These are phyloP conservation scores for Cotesia vestalis DNA, from an alignment of 1,140 invertebrate species.

Conservation along the genomic window DNA sequence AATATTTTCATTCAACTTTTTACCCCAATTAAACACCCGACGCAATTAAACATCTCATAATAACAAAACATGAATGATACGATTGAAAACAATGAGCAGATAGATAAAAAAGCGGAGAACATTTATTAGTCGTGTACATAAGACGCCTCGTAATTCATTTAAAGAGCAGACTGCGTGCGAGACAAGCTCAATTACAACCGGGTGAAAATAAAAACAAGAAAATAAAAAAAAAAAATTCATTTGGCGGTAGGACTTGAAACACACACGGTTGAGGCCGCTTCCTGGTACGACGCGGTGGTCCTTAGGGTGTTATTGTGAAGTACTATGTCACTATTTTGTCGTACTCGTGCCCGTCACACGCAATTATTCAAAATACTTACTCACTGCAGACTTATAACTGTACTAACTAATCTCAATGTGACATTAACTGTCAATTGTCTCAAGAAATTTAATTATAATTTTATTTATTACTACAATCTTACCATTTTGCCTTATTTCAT, in stretches of 20 bases:
- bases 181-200: constrained; percentile 61
- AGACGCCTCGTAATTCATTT: constrained; percentile 58
- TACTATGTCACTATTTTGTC: constrained; percentile 27
- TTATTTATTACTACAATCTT: too few relatives aligned
- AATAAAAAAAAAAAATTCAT: not conserved
- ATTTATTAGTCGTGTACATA: constrained; percentile 12
- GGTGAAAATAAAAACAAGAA: constrained; percentile 40
- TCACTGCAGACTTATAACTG: not conserved
- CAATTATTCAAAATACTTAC: constrained; percentile 3
- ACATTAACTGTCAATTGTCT: not conserved
- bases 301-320: constrained; percentile 41
- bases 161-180: constrained; percentile 45
- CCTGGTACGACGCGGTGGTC: constrained; percentile 65
- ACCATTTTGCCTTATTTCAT: too few relatives aligned
- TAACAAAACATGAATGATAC: not conserved
- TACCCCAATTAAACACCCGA: too few relatives aligned
- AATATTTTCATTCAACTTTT: too few relatives aligned
- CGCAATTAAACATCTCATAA: not conserved
- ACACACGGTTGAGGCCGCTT: constrained; percentile 46
- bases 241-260: constrained; percentile 19
- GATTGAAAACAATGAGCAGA: constrained; percentile 4
- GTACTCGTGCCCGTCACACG: not conserved
- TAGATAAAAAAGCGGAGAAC: constrained; percentile 16
- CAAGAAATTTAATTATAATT: too few relatives aligned
- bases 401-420: not conserved